Base-by-base conservation (phyloP, 2,797 vertebrate species). In the Channallabes apus region DNA sequence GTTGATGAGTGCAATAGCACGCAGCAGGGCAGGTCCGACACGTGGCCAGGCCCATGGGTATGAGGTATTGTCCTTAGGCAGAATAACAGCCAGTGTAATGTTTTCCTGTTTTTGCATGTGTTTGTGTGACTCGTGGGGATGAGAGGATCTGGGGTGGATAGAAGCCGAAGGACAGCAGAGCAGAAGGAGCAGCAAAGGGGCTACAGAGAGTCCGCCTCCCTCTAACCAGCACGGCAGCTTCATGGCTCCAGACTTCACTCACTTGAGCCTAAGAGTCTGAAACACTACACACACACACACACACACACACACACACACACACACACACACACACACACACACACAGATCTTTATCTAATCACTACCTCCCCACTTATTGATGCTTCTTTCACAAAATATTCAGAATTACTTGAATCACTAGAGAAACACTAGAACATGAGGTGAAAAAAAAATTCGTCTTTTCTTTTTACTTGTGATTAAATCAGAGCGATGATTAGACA, bases 31-130 rank as follows among this genome's bases (percentile, higher is more conserved):
- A 0, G 97, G 97, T 0, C 97, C 97, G 8, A 99, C 95, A 4
- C 97, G 95, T 0, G 96, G 96, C 97, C 97, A 98, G 4, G 97
- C 97, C 98, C 98, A 99, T 0, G 97, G 96, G 92, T 98, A 99
- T 2, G 90, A 91, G 0, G 95, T 95, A 92, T 98, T 98, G 83
- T 24, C 93, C 77, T 92, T 88, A 0, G 98, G 98, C 4, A 99
- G 89, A 29, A 99, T 96, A 88, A 97, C 93, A 0, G 96, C 98
- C n/a, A 99, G 88, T 0, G 95, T 96, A 90, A 98, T 86, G 89
- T 95, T 90, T 71, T 80, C 82, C 2, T 6, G 86, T 6, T 27
- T 24, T 20, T 62, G 87, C 24, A 22, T 24, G 27, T 0, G 89
- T 3, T 87, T 86, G 0, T 72, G 87, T 54, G 85, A 86, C 1